phyloP scores from a whole-genome alignment of 1,140 invertebrate species.

The Drosophila virilis region DNA sequence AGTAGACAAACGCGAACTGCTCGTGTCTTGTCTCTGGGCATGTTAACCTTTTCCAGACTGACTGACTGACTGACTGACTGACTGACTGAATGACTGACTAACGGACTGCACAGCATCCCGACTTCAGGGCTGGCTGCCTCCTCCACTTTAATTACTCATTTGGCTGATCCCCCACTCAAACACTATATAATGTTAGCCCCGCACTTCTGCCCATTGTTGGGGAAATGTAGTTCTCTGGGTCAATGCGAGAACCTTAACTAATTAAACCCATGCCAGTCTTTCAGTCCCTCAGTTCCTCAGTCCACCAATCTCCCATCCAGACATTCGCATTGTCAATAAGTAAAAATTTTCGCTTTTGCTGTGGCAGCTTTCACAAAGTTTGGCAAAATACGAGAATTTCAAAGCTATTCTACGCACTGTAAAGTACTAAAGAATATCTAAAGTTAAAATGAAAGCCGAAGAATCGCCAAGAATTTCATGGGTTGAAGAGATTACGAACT shows the following conservation, averaged over 20 bases:
- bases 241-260: slow-evolving; percentile 77
- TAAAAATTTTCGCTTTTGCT: slow-evolving; percentile 48
- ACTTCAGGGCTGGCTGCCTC: slow-evolving; percentile 22
- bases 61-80: slow-evolving; percentile 43
- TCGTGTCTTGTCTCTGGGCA: slow-evolving; percentile 67
- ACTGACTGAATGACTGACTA: slow-evolving; percentile 42
- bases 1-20: slow-evolving; percentile 50
- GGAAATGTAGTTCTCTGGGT: slow-evolving; percentile 77
- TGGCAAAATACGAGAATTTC: slow-evolving; percentile 33
- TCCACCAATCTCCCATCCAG: slow-evolving; percentile 21
- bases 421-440: slow-evolving; percentile 29
- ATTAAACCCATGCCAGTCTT: slow-evolving; percentile 44
- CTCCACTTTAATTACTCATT: slow-evolving; percentile 70
- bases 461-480: slow-evolving; percentile 39
- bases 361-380: slow-evolving; percentile 63
- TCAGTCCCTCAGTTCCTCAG: slow-evolving; percentile 12
- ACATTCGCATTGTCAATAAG: slow-evolving; percentile 51
- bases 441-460: slow-evolving; percentile 33
- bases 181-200: slow-evolving; percentile 36
- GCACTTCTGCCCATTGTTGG: slow-evolving; percentile 9
- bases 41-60: slow-evolving; percentile 56
- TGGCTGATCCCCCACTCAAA: slow-evolving; percentile 50
- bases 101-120: slow-evolving; percentile 33
- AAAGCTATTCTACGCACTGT: slow-evolving; percentile 44
- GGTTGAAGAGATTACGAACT: slow-evolving; percentile 26